phyloP scores from a whole-genome alignment of 1,140 invertebrate species.

The Hylyphantes graminicola region DNA sequence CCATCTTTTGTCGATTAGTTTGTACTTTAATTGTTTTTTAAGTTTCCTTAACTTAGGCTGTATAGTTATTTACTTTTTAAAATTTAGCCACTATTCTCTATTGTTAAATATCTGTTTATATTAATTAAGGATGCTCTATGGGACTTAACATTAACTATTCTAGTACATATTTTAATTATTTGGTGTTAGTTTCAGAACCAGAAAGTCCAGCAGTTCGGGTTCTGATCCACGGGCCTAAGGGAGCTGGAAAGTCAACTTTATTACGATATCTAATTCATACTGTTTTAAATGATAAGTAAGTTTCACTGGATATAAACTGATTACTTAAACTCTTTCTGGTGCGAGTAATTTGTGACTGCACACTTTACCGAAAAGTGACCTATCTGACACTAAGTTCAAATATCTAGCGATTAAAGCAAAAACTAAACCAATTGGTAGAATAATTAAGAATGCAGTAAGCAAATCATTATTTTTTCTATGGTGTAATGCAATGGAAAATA shows the following conservation, averaged over 20 bases:
- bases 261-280: slow-evolving; percentile 26
- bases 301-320: background rate
- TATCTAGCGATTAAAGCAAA: too few relatives aligned
- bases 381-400: too few relatives aligned
- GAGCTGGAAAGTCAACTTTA: slow-evolving; percentile 23
- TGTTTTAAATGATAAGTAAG: slow-evolving; percentile 14
- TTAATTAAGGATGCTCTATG: background rate
- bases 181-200: slow-evolving; percentile 7
- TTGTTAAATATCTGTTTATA: background rate
- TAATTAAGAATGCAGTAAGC: too few relatives aligned
- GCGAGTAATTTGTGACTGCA: background rate
- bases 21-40: too few relatives aligned
- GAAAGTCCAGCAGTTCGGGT: background rate
- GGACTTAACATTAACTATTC: background rate
- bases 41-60: too few relatives aligned
- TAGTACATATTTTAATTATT: background rate
- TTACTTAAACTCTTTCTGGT: background rate
- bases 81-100: background rate
- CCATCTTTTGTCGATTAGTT: too few relatives aligned
- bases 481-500: too few relatives aligned
- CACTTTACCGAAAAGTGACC: too few relatives aligned
- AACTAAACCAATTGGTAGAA: too few relatives aligned
- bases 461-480: too few relatives aligned
- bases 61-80: too few relatives aligned
- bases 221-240: background rate